Conservation (phyloP, 2,797 vertebrate species). For the Crypturellus tataupa region DNA sequence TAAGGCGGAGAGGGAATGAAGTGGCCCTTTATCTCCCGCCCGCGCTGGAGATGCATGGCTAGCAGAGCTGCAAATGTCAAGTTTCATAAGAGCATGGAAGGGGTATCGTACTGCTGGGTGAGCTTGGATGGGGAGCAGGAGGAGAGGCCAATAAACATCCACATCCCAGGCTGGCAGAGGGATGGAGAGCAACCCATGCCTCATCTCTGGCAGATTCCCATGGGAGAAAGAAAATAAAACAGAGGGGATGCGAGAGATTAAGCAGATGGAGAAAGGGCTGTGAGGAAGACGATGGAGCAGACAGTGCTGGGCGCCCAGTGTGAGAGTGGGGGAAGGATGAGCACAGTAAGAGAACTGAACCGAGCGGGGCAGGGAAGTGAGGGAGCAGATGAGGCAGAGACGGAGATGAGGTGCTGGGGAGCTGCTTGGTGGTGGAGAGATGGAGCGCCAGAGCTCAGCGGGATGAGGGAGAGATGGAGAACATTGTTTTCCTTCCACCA, state of each 20-base stretch:
- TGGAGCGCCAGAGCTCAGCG: background rate
- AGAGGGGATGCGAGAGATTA: background rate
- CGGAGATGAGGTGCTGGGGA: background rate
- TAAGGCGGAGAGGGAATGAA: conserved; percentile 44
- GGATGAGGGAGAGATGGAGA: background rate
- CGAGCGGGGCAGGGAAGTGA: background rate
- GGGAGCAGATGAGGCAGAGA: background rate
- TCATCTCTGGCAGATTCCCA: background rate
- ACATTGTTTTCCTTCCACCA: background rate
- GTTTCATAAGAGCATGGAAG: background rate
- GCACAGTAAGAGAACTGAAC: background rate
- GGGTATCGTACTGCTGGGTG: background rate
- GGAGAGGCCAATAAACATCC: background rate
- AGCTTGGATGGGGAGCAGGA: background rate
- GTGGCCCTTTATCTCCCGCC: conserved; percentile 59
- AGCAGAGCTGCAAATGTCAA: conserved; percentile 67
- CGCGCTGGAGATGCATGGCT: conserved; percentile 1
- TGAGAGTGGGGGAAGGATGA: background rate
- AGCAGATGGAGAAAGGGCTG: background rate
- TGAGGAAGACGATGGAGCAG: background rate
- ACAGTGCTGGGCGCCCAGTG: background rate
- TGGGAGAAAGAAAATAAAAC: background rate
- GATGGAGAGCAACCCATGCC: background rate
- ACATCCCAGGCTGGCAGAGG: background rate
- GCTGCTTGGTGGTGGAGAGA: background rate